Base-by-base conservation (phyloP, 2,888 invertebrate genomes). In the Ctenicera cuprea region DNA sequence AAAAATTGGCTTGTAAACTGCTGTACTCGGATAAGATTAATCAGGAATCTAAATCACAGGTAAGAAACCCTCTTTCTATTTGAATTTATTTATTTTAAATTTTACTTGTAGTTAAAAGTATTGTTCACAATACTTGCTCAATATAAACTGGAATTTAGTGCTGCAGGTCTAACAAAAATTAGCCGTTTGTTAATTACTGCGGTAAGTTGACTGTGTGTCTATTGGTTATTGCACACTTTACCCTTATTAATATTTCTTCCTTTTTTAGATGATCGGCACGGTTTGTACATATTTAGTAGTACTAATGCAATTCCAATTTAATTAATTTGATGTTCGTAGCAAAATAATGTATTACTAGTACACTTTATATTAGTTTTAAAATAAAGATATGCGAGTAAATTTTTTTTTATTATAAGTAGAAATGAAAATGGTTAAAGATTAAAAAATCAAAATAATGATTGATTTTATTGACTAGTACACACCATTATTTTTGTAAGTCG, bases 281-380 rank as follows among this genome's bases (percentile, higher is more conserved):
- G 37, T 61, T 12, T 38, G 18, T 12, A 61, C 59, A 7, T 61
- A 61, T 61, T 38, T 61, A 7, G 59, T 61, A 12, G 37, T 61
- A n/a, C 22, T 61, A n/a, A 20, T 61, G 12, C 59, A 61, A 18
- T 61, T 38, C 18, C 37, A 12, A 9, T 37, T n/a, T 14, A 18
- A 59, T 59, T 33, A 37, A 11, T 14, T 33, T 5, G 8, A 33
- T 33, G 33, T 3, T 33, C n/a, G n/a, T n/a, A n/a, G 9, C 33
- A 33, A 9, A 5, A 9, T 5, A 33, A 8, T 33, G 33, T 33
- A 9, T n/a, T 26, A 33, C 1, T 33, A 33, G 9, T 33, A 33
- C 26, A 26, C n/a, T 26, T 33, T 33, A 9, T 33, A 33, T 8
- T 33, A 33, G 26, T 26, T 26, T 26, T n/a, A n/a, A n/a, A n/a